Conservation (phyloP, 2,888 invertebrate species). For the Heteromurus nitidus region DNA sequence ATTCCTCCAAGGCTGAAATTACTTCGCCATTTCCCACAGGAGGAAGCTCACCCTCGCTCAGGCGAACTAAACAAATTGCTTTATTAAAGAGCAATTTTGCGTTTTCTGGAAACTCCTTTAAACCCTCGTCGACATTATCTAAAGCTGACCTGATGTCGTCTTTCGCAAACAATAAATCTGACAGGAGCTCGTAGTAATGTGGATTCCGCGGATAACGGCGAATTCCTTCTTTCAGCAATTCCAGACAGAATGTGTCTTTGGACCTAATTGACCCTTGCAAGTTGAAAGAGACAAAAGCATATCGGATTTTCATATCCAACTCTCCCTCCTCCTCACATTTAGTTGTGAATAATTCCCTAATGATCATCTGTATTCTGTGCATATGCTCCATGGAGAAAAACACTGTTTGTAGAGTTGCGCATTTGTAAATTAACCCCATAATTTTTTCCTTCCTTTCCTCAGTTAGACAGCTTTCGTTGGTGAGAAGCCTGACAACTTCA, state of each 20-base stretch:
- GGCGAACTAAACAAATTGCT: background rate
- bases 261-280: background rate
- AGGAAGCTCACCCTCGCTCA: background rate
- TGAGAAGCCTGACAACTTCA: background rate
- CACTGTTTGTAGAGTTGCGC: background rate
- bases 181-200: background rate
- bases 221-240: constrained; percentile 21
- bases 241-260: background rate
- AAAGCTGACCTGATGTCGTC: background rate
- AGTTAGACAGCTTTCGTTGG: background rate
- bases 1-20: background rate
- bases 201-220: background rate
- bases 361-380: background rate
- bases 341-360: background rate
- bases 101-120: background rate
- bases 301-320: constrained; percentile 25
- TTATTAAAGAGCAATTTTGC: background rate
- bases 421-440: background rate
- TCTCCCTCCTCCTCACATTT: background rate
- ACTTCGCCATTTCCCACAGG: no score
- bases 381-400: background rate
- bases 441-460: background rate
- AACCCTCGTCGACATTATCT: background rate
- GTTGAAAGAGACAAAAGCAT: background rate
- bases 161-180: background rate